Base-by-base conservation (phyloP, 1,140 invertebrate genomes). In the Hylaeus volcanicus region DNA sequence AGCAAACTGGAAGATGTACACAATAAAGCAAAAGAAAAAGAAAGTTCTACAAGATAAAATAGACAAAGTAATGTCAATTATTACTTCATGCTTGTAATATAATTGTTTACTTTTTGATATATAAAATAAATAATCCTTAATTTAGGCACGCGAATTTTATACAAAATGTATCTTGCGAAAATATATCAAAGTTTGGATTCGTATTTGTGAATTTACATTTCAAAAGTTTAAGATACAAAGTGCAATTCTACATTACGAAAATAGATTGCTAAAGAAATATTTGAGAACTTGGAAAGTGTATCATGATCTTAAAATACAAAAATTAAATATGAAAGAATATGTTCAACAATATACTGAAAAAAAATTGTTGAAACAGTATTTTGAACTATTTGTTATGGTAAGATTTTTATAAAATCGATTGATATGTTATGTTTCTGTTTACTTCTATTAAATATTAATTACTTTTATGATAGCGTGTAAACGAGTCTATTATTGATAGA, bases 291-390 rank as follows among this genome's bases (percentile, higher is more conserved):
- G 77, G 77, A 64, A 8, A 6, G 48, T 5, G 12, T 73, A 73
- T 14, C 11, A 79, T 48, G 14, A 48, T 41, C 37, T 9, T 14
- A 79, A 79, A 58, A 3, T 56, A 39, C 12, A 79, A 11, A 79
- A 79, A 37, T 56, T 48, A 12, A 51, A n/a, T n/a, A 8, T n/a
- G 41, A 41, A 64, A n/a, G 8, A 64, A 11, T 41, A 43, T 56
- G 6, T 56, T n/a, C 43, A 8, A 5, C 3, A 37, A 11, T 56
- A 79, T 15, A 48, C 6, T 11, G 56, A 26, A 15, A 73, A 12
- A 11, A 79, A 65, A 48, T 73, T 79, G 15, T 48, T 79, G 26
- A 73, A 56, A 15, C 48, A 37, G 26, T 79, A 79, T 73, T 65
- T 79, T 43, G 11, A 41, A 12, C 26, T 12, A 12, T 79, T 79